Base-by-base conservation (phyloP, 2,888 invertebrate species). In the Sarcophaga rosellei region DNA sequence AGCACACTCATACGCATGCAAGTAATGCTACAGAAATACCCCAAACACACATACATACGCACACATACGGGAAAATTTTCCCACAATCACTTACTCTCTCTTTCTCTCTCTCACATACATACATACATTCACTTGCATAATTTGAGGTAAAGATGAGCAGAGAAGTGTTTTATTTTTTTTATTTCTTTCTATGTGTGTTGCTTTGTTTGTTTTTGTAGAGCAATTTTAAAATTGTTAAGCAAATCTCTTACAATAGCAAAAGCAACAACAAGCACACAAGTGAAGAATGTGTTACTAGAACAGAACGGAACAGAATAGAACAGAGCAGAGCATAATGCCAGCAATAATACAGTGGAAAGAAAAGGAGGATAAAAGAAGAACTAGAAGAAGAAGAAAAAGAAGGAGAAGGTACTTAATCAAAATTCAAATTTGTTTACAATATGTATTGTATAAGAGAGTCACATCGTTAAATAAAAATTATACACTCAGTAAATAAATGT, bases 381-480 rank as follows among this genome's bases (percentile, higher is more conserved):
- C 3, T 17, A 1, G 17, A 15, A 17, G 2, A 53, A 53, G 15
- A 4, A 47, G 12, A 3, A 53, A 4, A 53, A 15, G 17, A 17
- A 53, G 53, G 53, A 79, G 44, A 68, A 78, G 8, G 74, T 61
- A 35, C 44, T 81, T 78, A 77, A 78, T 70, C 47, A 78, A 78
- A 81, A 81, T 70, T 78, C 78, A 69, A 81, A 81, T 78, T 78
- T 80, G 17, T 66, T 73, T 83, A 73, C 25, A 72, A 83, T 72
- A n/a, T n/a, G n/a, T n/a, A 53, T 53, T 53, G 15, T 53, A 53
- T 8, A 47, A 44, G 45, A 69, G 57, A 65, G 76, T 77, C 23
- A 72, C 20, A 6, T 47, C 66, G 69, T 70, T 76, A 53, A 12
- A 53, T 4, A 53, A 53, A 53, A 53, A 17, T 15, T 12, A 53